Base-by-base conservation (phyloP, 2,888 invertebrate species). In the Cerastis leucographa region DNA sequence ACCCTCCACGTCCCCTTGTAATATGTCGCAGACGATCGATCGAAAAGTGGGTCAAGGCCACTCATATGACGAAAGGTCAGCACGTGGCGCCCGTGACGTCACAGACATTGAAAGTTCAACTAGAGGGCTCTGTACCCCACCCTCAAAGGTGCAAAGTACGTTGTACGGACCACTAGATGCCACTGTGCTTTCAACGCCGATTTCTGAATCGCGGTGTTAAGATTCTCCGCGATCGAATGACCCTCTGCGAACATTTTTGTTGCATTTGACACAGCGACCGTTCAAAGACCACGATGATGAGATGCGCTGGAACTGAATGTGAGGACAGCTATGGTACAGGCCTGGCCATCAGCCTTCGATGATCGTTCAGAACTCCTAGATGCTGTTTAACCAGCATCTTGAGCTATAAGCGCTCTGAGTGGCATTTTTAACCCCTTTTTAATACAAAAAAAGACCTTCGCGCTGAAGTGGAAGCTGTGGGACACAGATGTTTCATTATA, bases 221-320 rank as follows among this genome's bases (percentile, higher is more conserved):
- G n/a, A 54, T 35, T 61, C 9, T 19, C 78, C 29, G 64, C 51
- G 49, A 40, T 11, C n/a, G 29, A 73, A 81, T 69, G 83, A 88
- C 85, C n/a, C 40, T 49, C 8, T 9, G 29, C 59, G 56, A 22
- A 22, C 25, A 40, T 11, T 44, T 12, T 0, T n/a, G n/a, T n/a
- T n/a, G 35, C 3, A 3, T 35, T 35, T 35, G 35, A 35, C 1
- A 35, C 35, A 35, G 2, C 12, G 4, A 17, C 35, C 11, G 54
- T 25, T n/a, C 11, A 35, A 40, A 35, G 19, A 83, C 79, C 91
- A 85, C 87, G 89, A 82, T 89, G 92, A 92, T 66, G 92, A 90
- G 88, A 61, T 89, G 90, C 88, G 89, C 86, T 86, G 86, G 61
- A 76, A 83, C 87, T 80, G 86, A 86, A 81, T 88, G 89, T 89